A percentile compares a stretch with the other conserved stretches of the same genome.
These are phyloP conservation scores for Iguana delicatissima DNA, from an alignment of 2,797 vertebrate genomes.

Conservation along the genomic window DNA sequence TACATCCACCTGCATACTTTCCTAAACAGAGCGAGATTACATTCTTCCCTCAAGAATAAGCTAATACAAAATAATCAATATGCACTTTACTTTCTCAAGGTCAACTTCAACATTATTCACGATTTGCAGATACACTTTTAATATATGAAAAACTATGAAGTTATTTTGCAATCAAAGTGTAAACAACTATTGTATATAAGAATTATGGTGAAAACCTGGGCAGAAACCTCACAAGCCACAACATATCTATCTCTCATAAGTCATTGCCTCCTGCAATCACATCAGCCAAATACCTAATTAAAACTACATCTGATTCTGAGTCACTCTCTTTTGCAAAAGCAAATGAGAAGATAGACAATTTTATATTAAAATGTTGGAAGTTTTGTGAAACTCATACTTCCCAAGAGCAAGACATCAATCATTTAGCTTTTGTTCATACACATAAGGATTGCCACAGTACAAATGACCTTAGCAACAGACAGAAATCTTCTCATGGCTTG, in stretches of 20 bases:
- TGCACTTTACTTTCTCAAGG: constrained; percentile 12
- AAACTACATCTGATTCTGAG: neutral
- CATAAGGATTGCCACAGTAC: neutral
- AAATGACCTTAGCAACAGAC: neutral
- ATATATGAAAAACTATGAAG: neutral
- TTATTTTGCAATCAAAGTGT: constrained; percentile 7
- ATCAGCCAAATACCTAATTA: constrained; percentile 6
- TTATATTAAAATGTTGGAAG: neutral
- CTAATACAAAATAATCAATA: neutral
- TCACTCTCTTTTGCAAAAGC: constrained; percentile 34
- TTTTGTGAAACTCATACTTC: neutral
- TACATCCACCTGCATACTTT: too few species aligned
- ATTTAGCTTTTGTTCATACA: neutral
- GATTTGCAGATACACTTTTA: neutral
- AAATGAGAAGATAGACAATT: constrained; percentile 10
- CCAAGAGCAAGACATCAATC: neutral
- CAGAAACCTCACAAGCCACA: neutral
- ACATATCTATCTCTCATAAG: neutral
- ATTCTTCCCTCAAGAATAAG: constrained; percentile 33
- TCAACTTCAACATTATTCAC: neutral
- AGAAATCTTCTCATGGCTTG: neutral
- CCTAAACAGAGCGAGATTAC: neutral
- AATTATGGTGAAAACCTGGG: neutral
- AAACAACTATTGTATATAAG: neutral
- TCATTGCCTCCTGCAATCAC: constrained; percentile 1